Base-by-base conservation (phyloP, 1,140 invertebrate species). In the Drosophila repletoides region DNA sequence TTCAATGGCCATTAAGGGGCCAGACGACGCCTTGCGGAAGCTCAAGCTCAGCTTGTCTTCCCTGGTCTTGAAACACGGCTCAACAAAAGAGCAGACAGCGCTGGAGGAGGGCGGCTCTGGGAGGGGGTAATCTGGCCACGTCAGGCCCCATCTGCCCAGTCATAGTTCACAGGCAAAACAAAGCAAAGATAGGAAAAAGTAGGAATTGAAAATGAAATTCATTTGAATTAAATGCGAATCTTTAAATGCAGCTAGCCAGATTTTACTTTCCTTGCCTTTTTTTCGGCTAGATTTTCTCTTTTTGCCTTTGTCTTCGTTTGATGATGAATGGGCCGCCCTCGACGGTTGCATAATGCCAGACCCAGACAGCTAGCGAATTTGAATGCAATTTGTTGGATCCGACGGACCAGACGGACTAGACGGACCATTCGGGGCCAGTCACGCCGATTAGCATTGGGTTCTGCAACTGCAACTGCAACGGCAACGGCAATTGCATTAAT, bases 181-280 rank as follows among this genome's bases (percentile, higher is more conserved):
- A 84, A 84, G 17, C 5, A n/a, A n/a, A n/a, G 45, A 38, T 21
- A 19, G 43, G 38, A 52, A 60, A 69, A 65, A 86, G 67, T 69
- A 38, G 65, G 64, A 69, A 66, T 76, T 63, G 60, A 58, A 70
- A 64, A 56, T 70, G 58, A 86, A 73, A 86, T 80, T 86, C 72
- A 86, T 76, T 75, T 80, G 76, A 87, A 87, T 86, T 80, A 80
- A 86, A 86, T 86, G 81, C 75, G 80, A 86, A 86, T 79, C 71
- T 63, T 51, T 45, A 51, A 59, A 34, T 55, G 51, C 51, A 55
- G 34, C 49, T 6, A 33, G 24, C 6, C 12, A 12, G 28, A 34
- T 24, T 40, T 24, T 21, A 46, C 14, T 40, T 28, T 21, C 7
- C 19, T 52, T 71, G 38, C 21, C 34, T 55, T 28, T 66, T 28